Conservation (phyloP, 2,113 vertebrate genomes). For the Syngnathus scovelli region DNA sequence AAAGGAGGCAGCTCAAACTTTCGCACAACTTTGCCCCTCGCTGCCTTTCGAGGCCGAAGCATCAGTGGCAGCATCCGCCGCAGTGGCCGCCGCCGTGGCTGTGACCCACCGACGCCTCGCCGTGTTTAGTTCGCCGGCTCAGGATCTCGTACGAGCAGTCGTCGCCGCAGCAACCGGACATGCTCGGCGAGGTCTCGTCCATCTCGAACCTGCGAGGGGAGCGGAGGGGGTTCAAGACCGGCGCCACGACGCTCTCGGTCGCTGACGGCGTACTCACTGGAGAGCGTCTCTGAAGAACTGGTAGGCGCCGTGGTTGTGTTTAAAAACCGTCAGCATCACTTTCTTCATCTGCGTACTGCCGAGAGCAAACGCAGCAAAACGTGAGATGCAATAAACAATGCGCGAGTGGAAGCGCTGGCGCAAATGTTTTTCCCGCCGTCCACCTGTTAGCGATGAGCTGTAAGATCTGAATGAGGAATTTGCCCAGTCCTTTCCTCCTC, state of each 20-base stretch:
- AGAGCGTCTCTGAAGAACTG: constrained; percentile 93
- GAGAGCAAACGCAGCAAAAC: not conserved
- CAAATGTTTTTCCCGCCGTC: not conserved
- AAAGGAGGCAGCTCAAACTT: constrained; percentile 32
- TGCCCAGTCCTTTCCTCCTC: constrained; percentile 87
- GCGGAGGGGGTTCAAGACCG: not conserved
- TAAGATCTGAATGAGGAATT: constrained; percentile 91
- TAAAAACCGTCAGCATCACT: constrained; percentile 92
- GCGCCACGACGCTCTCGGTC: not conserved
- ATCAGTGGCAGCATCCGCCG: constrained; percentile 87
- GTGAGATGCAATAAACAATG: no score
- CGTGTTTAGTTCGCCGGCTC: constrained; percentile 86
- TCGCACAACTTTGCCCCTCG: constrained; percentile 44
- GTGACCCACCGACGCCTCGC: constrained; percentile 78
- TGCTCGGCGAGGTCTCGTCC: constrained; percentile 85
- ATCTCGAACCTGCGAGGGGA: constrained; percentile 78
- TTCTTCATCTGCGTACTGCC: constrained; percentile 93
- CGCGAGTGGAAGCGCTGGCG: no score
- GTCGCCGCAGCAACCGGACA: constrained; percentile 87
- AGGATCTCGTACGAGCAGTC: constrained; percentile 91
- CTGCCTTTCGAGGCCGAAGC: constrained; percentile 50
- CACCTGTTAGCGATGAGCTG: constrained; percentile 93
- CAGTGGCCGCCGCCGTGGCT: constrained; percentile 80
- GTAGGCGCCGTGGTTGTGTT: constrained; percentile 90
- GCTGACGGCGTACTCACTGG: constrained; percentile 76